Evolutionary conservation across 2,113 vertebrate species (phyloP).

Genomic region (Coptodon bakossiorum): DNA sequence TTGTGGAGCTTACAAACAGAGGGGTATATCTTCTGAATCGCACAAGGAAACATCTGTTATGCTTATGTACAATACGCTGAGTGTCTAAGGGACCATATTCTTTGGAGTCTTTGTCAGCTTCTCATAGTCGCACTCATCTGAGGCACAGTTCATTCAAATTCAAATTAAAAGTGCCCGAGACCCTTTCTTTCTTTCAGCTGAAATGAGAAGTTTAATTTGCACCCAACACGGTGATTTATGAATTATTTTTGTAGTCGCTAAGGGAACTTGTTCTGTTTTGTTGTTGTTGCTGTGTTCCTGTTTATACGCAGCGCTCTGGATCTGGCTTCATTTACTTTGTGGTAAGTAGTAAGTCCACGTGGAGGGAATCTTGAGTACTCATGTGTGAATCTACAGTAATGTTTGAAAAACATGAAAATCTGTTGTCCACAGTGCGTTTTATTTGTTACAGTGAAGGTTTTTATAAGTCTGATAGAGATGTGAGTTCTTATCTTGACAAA

Average conservation of each 20-base stretch:
- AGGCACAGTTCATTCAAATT: neutral
- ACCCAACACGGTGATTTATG: neutral
- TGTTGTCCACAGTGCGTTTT: neutral
- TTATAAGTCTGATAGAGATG: neutral
- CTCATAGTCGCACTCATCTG: neutral
- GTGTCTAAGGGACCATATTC: neutral
- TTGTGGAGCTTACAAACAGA: neutral
- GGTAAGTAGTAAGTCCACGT: neutral
- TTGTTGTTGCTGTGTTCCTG: neutral
- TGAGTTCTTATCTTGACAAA: neutral
- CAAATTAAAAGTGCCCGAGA: neutral
- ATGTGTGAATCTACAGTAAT: neutral
- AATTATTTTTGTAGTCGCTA: neutral
- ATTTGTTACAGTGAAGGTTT: neutral
- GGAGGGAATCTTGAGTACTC: neutral
- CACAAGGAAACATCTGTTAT: neutral
- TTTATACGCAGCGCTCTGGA: neutral
- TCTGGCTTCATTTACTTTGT: neutral
- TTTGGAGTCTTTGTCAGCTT: neutral
- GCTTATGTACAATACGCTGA: neutral
- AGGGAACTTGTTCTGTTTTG: neutral
- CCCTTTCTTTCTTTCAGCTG: neutral
- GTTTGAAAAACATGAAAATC: neutral
- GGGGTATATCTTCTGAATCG: neutral
- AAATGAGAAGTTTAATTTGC: neutral